Evolutionary conservation across 2,113 vertebrate species (phyloP), one percentile per base, ranked within the genome.

Genomic region (Chloebia gouldiae): DNA sequence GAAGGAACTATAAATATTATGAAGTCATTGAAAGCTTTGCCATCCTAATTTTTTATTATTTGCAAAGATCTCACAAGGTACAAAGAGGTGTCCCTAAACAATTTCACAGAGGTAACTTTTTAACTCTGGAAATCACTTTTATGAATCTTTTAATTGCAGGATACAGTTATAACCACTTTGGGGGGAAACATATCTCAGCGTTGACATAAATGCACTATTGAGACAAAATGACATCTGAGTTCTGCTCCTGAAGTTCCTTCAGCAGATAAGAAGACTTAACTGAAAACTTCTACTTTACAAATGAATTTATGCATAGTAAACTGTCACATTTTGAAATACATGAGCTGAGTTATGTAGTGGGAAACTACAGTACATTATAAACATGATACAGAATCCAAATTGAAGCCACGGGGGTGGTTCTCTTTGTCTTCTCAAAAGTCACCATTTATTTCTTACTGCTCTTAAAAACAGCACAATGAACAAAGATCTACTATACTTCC

Each of bases 1-100:
- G 47, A 78, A 91, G 76, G 77, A 81, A 42, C 56, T 66, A 89
- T 86, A 92, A 94, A 92, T 94, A 92, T 68, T 84, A 68, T 78
- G 16, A 96, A 92, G 51, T 87, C 72, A 94, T 64, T 2, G 10
- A 75, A 94, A 84, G 50, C 30, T 81, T 81, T 33, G 81, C 30
- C 60, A 63, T 54, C 30, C 25, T 89, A 6, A 3, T 54, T 75
- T 82, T 82, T 82, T 76, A 49, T 44, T 25, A 57, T 53, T 88
- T 80, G 82, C 53, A 49, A 72, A 69, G 53, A 90, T 53, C 31
- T 80, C 16, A 47, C 64, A 81, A 90, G 28, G 71, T 50, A 40
- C 23, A 60, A 85, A 40, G 20, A 85, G 11, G 18, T 35, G 35
- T 64, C 65, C 56, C 64, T 47, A 78, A 81, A 33, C 44, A 47